Evolutionary conservation across 2,888 invertebrate genomes (phyloP), one percentile per base, ranked within the genome.

Genomic region (Patella depressa): DNA sequence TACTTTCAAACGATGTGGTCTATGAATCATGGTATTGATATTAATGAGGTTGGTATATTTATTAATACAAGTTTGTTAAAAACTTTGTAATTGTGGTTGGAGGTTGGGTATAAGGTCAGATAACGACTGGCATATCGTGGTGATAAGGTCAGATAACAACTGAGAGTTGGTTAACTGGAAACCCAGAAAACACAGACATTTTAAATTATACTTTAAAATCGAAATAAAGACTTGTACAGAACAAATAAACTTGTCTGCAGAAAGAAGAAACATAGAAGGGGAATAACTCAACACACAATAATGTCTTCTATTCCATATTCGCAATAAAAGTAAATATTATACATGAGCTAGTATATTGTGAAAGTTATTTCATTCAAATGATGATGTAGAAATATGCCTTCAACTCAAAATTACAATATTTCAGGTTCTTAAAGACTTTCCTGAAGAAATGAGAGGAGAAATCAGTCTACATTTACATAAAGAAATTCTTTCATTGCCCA

Each of bases 1-100:
- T 98, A 98, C 92, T 98, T 98, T 91, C 98, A 98, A 92, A 98
- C 98, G 17, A 98, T 96, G 94, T 98, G 98, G 98, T 97, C 98
- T 15, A 94, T 98, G 80, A 98, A 98, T 93, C 97, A 98, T 91
- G 98, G 98, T 78, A 98, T 98, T 89, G 98, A 98, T 92, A 96
- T 97, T 86, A 96, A 97, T 90, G 98, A 98, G 95, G 98, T 97
- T n/a, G 54, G 53, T 53, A 1, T 73, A 54, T 53, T n/a, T 71
- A 34, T 71, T 24, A 12, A 24, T 24, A n/a, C 29, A 24, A 17
- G 14, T 34, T 34, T 34, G 34, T 34, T 34, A 4, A 34, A 34
- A 34, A 24, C 24, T 34, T 34, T 34, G 34, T 34, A 34, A 34
- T 34, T 2, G 34, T 34, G 4, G 34, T 2, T 2, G 34, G 34